Percentiles rank a stretch among this genome's conserved stretches.
phyloP scores from a whole-genome alignment of 1,140 invertebrate species.

The Drosophila ananassae region DNA sequence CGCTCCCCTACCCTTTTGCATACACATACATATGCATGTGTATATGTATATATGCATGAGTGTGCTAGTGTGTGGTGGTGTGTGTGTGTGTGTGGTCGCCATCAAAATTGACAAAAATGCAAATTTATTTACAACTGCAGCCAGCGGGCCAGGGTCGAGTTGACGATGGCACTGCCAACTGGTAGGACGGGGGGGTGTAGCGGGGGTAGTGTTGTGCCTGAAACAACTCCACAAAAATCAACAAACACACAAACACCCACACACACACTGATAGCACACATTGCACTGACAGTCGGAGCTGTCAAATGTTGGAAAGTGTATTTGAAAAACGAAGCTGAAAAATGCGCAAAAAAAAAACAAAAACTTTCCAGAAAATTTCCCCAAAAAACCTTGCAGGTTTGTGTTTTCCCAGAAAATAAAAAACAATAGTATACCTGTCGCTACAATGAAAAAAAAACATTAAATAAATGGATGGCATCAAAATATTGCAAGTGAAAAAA shows the following conservation, averaged over 20 bases:
- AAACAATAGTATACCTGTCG: background rate
- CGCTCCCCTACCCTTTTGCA: background rate
- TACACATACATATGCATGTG: background rate
- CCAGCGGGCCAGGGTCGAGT: constrained; percentile 54
- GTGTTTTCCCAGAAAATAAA: constrained; percentile 5
- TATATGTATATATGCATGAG: constrained; percentile 5
- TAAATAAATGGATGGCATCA: background rate
- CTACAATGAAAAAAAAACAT: constrained; percentile 8
- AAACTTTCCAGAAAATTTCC: constrained; percentile 33
- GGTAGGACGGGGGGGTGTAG: constrained; percentile 8
- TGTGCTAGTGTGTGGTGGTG: constrained; percentile 20
- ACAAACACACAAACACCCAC: constrained; percentile 39
- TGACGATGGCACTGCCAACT: constrained; percentile 31
- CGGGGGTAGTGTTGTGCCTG: constrained; percentile 9
- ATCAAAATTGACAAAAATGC: constrained; percentile 81
- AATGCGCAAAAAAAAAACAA: constrained; percentile 69
- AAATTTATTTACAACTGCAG: constrained; percentile 78
- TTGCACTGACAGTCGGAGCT: constrained; percentile 68
- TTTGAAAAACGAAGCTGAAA: constrained; percentile 73
- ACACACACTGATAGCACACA: constrained; percentile 12
- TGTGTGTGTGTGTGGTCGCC: constrained; percentile 35
- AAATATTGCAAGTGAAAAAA: background rate
- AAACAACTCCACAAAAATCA: constrained; percentile 67
- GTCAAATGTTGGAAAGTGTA: constrained; percentile 79
- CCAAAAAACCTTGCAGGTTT: background rate